Evolutionary conservation across 2,113 vertebrate species (phyloP).

Genomic region (Thamnophis sirtalis): DNA sequence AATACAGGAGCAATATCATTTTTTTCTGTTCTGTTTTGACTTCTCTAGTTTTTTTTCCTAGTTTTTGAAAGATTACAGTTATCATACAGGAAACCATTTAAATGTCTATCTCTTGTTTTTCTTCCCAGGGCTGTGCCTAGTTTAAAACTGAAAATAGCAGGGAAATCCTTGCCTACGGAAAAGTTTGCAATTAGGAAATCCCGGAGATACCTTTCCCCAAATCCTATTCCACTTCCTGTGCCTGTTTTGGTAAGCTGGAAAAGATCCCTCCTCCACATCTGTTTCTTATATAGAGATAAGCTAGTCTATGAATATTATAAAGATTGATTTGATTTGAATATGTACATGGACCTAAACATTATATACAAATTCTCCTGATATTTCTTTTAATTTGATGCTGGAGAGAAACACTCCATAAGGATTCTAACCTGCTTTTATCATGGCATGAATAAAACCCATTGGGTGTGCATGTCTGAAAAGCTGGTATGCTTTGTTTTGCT

Average conservation of each 20-base stretch:
- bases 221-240: constrained; percentile 80
- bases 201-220: constrained; percentile 83
- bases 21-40: background rate
- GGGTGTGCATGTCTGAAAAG: background rate
- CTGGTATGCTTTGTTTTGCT: too few relatives aligned
- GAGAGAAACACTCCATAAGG: background rate
- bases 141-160: constrained; percentile 97
- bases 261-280: background rate
- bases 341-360: too few relatives aligned
- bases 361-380: background rate
- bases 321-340: background rate
- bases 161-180: constrained; percentile 95
- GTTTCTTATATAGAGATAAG: background rate
- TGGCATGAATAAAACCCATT: background rate
- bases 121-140: constrained; percentile 83
- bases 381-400: background rate
- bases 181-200: constrained; percentile 98
- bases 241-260: constrained; percentile 86
- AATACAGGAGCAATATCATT: background rate
- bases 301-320: background rate
- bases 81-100: background rate
- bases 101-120: background rate
- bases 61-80: background rate
- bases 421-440: background rate
- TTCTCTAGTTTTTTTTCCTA: background rate